These are phyloP conservation scores for Daphoenositta chrysoptera DNA, from an alignment of 2,113 vertebrate species.

Conservation along the genomic window DNA sequence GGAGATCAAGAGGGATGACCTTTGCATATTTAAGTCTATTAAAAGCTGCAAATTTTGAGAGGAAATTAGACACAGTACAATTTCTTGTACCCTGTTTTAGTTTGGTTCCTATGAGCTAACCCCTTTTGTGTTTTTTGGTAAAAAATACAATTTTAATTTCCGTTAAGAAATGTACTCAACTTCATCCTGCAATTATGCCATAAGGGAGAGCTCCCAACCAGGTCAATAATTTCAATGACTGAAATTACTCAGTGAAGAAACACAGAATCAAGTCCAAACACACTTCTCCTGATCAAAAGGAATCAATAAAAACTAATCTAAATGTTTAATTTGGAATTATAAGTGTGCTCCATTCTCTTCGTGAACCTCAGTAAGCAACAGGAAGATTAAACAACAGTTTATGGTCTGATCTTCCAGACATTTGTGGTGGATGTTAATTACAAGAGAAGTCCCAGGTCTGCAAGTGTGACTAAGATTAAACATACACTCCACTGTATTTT, in stretches of 20 bases:
- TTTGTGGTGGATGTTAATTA: neutral
- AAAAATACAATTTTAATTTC: neutral
- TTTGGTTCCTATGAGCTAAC: neutral
- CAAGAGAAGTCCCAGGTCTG: neutral
- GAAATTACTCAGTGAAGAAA: neutral
- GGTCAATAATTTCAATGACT: neutral
- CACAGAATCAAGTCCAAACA: neutral
- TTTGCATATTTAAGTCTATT: neutral
- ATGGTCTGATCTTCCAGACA: neutral
- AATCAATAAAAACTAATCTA: conserved; percentile 31
- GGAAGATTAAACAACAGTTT: neutral
- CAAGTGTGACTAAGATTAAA: neutral
- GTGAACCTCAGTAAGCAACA: neutral
- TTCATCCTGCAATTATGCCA: neutral
- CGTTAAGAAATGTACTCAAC: neutral
- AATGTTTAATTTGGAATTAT: conserved; percentile 23
- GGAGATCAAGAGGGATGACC: neutral
- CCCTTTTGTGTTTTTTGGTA: neutral
- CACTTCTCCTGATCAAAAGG: neutral
- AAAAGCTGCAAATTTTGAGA: neutral
- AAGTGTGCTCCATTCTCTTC: neutral
- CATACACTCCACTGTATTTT: neutral
- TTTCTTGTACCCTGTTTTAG: neutral
- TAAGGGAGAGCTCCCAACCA: neutral
- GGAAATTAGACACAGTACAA: neutral